phyloP scores from a whole-genome alignment of 1,140 invertebrate genomes.

The Drosophila saltans region DNA sequence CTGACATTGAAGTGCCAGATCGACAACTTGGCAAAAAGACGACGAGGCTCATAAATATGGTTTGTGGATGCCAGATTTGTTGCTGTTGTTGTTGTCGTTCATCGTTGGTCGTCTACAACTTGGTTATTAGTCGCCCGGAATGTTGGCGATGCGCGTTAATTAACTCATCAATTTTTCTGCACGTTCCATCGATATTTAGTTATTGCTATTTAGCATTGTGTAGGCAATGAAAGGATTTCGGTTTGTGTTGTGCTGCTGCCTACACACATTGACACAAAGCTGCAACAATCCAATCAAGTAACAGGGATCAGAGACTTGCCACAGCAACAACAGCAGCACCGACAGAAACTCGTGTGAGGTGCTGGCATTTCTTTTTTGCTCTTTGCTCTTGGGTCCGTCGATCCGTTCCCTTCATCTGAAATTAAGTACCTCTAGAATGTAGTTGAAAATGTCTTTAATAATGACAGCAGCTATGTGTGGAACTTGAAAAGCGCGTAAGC shows the following conservation, averaged over 20 bases:
- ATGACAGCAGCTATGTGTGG: constrained; percentile 82
- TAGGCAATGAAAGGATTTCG: constrained; percentile 56
- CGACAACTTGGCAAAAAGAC: constrained; percentile 61
- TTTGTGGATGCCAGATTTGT: constrained; percentile 34
- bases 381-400: constrained; percentile 25
- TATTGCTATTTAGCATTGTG: constrained; percentile 54
- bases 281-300: constrained; percentile 53
- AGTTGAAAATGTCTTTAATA: constrained; percentile 83
- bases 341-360: constrained; percentile 44
- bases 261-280: constrained; percentile 57
- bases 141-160: constrained; percentile 80
- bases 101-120: constrained; percentile 74
- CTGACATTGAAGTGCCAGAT: constrained; percentile 80
- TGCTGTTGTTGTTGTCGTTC: constrained; percentile 37
- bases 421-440: constrained; percentile 82
- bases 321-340: background rate
- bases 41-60: constrained; percentile 75
- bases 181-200: constrained; percentile 34
- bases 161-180: constrained; percentile 79
- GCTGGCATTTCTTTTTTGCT: constrained; percentile 26
- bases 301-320: constrained; percentile 10
- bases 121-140: constrained; percentile 81
- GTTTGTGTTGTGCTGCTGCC: constrained; percentile 31
- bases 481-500: constrained; percentile 82
- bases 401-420: constrained; percentile 51